These are phyloP conservation scores for Muschampia staudingeri DNA, from an alignment of 2,888 invertebrate species.

Conservation along the genomic window DNA sequence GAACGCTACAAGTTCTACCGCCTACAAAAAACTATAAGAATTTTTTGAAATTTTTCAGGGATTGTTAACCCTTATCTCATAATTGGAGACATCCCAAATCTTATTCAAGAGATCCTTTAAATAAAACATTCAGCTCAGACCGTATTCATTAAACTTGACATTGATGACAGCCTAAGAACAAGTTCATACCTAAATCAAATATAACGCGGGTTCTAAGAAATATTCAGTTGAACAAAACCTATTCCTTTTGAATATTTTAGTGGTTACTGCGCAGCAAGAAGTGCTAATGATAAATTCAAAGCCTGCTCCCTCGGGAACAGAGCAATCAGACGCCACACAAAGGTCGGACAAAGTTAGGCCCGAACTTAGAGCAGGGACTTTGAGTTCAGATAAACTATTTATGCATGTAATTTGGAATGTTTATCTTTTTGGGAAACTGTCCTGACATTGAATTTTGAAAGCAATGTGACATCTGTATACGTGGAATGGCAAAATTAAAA, in stretches of 20 bases:
- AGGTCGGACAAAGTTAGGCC: conserved; percentile 45
- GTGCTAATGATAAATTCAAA: conserved; percentile 51
- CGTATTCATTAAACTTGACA: neutral
- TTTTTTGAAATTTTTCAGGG: too few relatives aligned
- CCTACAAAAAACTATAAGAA: too few relatives aligned
- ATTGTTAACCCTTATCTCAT: too few relatives aligned
- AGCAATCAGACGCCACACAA: conserved; percentile 46
- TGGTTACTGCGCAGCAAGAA: conserved; percentile 46
- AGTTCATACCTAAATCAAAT: conserved; percentile 31
- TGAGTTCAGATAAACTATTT: conserved; percentile 33
- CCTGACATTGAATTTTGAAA: neutral
- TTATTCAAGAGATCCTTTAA: too few relatives aligned
- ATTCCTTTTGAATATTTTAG: conserved; percentile 48
- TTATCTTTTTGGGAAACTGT: neutral
- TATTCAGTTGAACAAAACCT: conserved; percentile 43
- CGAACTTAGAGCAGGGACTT: conserved; percentile 35
- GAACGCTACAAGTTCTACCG: too few relatives aligned
- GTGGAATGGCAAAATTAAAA: too few relatives aligned
- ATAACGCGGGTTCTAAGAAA: conserved; percentile 36
- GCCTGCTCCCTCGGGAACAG: conserved; percentile 40
- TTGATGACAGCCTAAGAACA: neutral
- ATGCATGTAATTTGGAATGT: neutral
- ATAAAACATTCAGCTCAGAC: too few relatives aligned
- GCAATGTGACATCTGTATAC: neutral
- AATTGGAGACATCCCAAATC: too few relatives aligned